phyloP scores from a whole-genome alignment of 2,888 invertebrate species.

The Rhagium mordax region DNA sequence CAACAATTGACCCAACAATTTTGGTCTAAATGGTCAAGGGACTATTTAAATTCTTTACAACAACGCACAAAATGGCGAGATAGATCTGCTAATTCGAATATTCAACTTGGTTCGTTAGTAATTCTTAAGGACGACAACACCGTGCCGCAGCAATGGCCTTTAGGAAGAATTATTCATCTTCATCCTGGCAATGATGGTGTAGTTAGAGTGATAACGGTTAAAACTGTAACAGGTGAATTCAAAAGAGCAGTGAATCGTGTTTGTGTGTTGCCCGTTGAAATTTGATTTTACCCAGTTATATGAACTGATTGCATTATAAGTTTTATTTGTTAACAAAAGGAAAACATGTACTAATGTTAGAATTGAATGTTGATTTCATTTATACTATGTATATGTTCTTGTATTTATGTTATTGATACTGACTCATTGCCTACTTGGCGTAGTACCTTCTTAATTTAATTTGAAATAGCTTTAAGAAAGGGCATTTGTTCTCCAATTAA shows the following conservation, averaged over 20 bases:
- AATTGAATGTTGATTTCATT: too few species aligned
- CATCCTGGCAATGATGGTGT: background rate
- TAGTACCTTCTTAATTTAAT: too few species aligned
- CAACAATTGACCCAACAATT: slow-evolving; percentile 50
- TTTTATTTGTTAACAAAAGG: too few species aligned
- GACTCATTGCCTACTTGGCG: too few species aligned
- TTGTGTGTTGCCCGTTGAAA: slow-evolving; percentile 5
- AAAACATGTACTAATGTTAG: too few species aligned
- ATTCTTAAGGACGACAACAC: slow-evolving; percentile 14
- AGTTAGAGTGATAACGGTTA: slow-evolving; percentile 12
- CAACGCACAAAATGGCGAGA: slow-evolving; percentile 37
- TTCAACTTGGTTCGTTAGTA: slow-evolving; percentile 14
- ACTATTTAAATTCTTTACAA: slow-evolving; percentile 54
- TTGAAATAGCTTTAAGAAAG: too few species aligned
- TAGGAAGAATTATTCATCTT: slow-evolving; percentile 18
- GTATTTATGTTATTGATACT: too few species aligned
- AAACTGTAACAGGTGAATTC: background rate
- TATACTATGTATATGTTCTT: too few species aligned
- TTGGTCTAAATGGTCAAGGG: slow-evolving; percentile 47
- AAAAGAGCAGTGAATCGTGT: slow-evolving; percentile 13
- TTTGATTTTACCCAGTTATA: too few species aligned
- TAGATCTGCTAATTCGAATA: slow-evolving; percentile 10
- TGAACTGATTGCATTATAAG: too few species aligned
- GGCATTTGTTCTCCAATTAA: too few species aligned
- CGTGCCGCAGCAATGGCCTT: slow-evolving; percentile 15